phyloP scores from a whole-genome alignment of 2,113 vertebrate genomes.

The human (Homo sapiens) region GRCh38 chrX:19893501-19894000 shows the following conservation, averaged over 20 bases:
- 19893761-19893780: conserved; percentile 35
- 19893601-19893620: not conserved
- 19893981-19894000: not conserved
- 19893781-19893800: conserved; percentile 4
- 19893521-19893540: not conserved
- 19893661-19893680: not conserved
- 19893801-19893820: not conserved
- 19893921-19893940: conserved; percentile 14
- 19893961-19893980: not conserved
- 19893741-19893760: not conserved
- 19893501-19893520: no score
- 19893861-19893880: conserved; percentile 23
- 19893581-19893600: not conserved
- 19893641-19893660: not conserved
- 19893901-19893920: not conserved
- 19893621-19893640: not conserved
- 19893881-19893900: not conserved
- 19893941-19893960: conserved; percentile 22
- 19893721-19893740: conserved; percentile 1
- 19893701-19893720: conserved; percentile 20
- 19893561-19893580: accelerated
- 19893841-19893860: conserved; percentile 24
- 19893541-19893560: not conserved
- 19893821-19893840: not conserved
- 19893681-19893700: not conserved